These are phyloP conservation scores for Netelia fuscicornis DNA, from an alignment of 2,888 invertebrate genomes.

Conservation along the genomic window DNA sequence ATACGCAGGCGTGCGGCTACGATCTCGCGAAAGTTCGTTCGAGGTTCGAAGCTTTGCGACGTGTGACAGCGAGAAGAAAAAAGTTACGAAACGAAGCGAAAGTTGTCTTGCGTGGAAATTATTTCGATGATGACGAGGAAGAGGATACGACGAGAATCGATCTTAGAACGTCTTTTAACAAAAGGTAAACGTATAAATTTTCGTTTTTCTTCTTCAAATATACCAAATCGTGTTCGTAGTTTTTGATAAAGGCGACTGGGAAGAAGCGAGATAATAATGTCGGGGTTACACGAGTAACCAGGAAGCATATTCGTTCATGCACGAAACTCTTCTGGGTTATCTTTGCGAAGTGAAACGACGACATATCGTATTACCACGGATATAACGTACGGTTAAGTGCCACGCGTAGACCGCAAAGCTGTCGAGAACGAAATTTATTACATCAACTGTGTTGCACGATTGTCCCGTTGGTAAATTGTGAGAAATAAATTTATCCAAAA, in stretches of 20 bases:
- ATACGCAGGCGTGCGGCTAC: constrained; percentile 74
- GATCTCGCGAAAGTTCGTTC: constrained; percentile 61
- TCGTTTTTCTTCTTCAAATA: neutral
- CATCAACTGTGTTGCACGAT: neutral
- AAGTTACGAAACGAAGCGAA: constrained; percentile 15
- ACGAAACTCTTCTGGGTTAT: neutral
- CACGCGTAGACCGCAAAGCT: constrained; percentile 28
- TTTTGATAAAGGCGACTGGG: neutral
- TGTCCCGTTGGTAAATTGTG: neutral
- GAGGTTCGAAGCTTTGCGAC: constrained; percentile 29
- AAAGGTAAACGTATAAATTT: constrained; percentile 72
- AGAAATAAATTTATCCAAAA: constrained; percentile 15
- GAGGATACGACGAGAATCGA: constrained; percentile 74
- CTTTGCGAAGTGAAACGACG: constrained; percentile 10
- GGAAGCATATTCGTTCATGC: constrained; percentile 43
- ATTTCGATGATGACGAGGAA: constrained; percentile 74
- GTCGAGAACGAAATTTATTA: neutral
- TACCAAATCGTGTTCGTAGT: neutral
- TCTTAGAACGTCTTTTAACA: constrained; percentile 79
- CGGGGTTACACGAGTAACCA: constrained; percentile 61
- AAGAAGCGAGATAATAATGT: constrained; percentile 20
- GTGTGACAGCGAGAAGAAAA: constrained; percentile 13
- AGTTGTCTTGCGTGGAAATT: constrained; percentile 76
- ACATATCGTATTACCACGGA: constrained; percentile 50
- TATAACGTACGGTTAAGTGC: constrained; percentile 20